Percentiles rank a stretch among this genome's conserved stretches.
Conservation (phyloP, 2,113 vertebrate species). For the Theropithecus gelada region DNA sequence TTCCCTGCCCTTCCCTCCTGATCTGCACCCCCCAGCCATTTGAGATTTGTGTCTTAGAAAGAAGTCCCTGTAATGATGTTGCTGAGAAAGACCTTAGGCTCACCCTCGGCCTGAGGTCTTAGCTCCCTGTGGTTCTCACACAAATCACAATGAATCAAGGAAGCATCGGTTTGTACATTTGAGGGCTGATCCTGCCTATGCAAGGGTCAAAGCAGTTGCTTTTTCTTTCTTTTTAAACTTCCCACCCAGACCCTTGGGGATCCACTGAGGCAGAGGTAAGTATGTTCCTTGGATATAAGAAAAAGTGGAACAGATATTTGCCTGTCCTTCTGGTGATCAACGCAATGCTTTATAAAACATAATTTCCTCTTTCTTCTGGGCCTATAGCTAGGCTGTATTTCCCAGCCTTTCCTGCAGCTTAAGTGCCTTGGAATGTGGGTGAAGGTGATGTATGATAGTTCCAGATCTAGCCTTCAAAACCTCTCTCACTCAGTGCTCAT, state of each 20-base stretch:
- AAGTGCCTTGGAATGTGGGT: background rate
- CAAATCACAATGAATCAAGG: background rate
- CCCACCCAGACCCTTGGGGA: background rate
- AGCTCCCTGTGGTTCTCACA: background rate
- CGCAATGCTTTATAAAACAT: background rate
- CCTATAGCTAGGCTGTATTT: background rate
- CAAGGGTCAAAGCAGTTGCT: background rate
- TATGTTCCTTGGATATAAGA: background rate
- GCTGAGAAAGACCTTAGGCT: background rate
- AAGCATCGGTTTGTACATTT: background rate
- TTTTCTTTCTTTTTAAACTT: background rate
- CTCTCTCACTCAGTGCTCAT: background rate
- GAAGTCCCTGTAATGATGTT: background rate
- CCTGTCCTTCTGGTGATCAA: background rate
- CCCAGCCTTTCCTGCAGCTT: background rate
- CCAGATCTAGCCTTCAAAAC: background rate
- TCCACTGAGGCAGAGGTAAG: background rate
- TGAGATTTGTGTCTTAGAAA: background rate
- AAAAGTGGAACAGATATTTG: background rate
- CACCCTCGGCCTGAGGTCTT: background rate
- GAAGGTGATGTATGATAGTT: background rate
- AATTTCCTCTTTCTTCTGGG: background rate
- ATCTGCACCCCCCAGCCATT: background rate
- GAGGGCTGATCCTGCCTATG: background rate
- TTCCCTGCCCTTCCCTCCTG: background rate